A percentile compares a stretch with the other conserved stretches of the same genome.
These are phyloP conservation scores for Squalus acanthias DNA, from an alignment of 2,797 vertebrate genomes.

Conservation along the genomic window DNA sequence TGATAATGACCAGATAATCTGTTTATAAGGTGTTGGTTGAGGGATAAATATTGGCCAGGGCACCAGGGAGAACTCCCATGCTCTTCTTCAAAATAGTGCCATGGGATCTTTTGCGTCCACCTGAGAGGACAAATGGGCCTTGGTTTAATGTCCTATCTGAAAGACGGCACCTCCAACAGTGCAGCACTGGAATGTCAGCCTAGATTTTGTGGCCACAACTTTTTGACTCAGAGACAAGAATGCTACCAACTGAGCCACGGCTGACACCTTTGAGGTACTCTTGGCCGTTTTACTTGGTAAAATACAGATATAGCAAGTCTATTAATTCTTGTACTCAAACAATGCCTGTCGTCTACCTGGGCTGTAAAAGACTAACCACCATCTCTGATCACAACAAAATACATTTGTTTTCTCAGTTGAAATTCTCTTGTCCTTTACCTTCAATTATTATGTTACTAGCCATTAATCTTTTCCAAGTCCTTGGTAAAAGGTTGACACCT, in stretches of 20 bases:
- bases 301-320: not conserved
- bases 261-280: not conserved
- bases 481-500: conserved; percentile 41
- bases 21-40: not conserved
- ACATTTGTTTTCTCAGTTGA: not conserved
- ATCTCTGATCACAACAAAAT: not conserved
- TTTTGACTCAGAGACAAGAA: not conserved
- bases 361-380: not conserved
- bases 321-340: not conserved
- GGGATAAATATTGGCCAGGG: not conserved
- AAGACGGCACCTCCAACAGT: not conserved
- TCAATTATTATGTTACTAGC: not conserved
- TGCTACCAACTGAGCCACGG: not conserved
- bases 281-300: not conserved
- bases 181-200: not conserved
- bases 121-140: not conserved
- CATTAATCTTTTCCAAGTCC: not conserved
- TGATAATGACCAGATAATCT: not conserved
- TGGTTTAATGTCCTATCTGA: not conserved
- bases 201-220: not conserved
- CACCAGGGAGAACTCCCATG: not conserved
- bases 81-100: not conserved
- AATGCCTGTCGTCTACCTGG: not conserved
- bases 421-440: not conserved
- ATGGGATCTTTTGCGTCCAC: not conserved